Percentiles rank a stretch among this genome's conserved stretches.
Conservation (phyloP, 2,113 vertebrate species). For the Alouatta palliata region DNA sequence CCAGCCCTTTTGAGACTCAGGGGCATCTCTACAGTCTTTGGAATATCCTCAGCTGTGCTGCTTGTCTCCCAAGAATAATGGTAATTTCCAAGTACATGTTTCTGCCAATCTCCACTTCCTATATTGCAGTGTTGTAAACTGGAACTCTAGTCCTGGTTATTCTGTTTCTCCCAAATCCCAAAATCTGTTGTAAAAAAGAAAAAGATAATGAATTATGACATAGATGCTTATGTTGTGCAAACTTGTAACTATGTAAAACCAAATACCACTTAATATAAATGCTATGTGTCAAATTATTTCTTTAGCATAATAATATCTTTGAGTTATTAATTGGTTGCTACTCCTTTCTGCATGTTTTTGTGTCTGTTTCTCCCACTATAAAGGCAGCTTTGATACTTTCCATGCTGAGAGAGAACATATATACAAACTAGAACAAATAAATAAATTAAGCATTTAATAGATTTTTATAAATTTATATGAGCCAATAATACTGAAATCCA, state of each 20-base stretch:
- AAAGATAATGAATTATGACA: not conserved
- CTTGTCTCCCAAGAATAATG: not conserved
- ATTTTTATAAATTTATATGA: not conserved
- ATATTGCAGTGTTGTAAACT: not conserved
- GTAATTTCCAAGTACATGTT: not conserved
- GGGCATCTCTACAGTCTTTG: not conserved
- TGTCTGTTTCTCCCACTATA: not conserved
- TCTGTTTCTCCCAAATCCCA: not conserved
- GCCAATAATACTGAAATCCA: slow-evolving; percentile 17
- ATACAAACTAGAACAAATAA: not conserved
- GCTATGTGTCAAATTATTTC: not conserved
- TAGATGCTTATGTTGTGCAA: not conserved
- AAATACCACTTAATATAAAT: slow-evolving; percentile 19
- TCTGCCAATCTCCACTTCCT: not conserved
- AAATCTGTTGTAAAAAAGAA: not conserved
- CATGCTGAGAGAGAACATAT: not conserved
- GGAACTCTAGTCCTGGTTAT: not conserved
- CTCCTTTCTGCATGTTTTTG: not conserved
- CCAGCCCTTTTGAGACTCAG: not conserved
- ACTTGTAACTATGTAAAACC: not conserved
- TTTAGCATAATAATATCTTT: slow-evolving; percentile 4
- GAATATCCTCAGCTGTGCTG: not conserved
- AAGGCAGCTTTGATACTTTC: slow-evolving; percentile 34
- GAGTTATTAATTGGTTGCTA: not conserved
- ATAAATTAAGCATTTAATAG: not conserved